These are phyloP conservation scores for Acrobasis suavella DNA, from an alignment of 2,888 invertebrate species.

Conservation along the genomic window DNA sequence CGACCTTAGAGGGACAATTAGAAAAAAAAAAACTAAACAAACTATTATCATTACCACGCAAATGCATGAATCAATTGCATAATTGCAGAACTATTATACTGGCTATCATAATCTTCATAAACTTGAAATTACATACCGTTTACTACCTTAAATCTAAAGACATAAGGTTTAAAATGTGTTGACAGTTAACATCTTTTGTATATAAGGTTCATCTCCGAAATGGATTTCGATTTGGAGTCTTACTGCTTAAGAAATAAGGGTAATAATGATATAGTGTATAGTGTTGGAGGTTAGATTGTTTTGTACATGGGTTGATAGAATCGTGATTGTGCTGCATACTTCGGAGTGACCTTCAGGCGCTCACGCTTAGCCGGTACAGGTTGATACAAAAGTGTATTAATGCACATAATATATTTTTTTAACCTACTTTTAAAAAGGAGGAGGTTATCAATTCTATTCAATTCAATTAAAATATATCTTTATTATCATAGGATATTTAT, in stretches of 20 bases:
- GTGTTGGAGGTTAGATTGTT: conserved; percentile 36
- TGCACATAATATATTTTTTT: background rate
- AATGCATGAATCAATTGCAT: conserved; percentile 43
- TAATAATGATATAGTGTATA: conserved; percentile 17
- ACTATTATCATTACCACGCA: conserved; percentile 29
- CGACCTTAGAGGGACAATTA: conserved; percentile 28
- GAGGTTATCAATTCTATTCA: too few species aligned
- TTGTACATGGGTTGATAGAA: conserved; percentile 35
- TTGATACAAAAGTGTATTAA: conserved; percentile 35
- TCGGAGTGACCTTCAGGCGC: conserved; percentile 65
- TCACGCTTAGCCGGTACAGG: conserved; percentile 62
- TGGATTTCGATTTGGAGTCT: background rate
- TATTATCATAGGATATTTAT: too few species aligned
- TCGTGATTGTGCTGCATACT: conserved; percentile 74
- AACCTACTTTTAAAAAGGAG: too few species aligned
- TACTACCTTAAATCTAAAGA: background rate
- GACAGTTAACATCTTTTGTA: background rate
- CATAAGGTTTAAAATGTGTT: background rate
- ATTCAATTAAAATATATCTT: too few species aligned
- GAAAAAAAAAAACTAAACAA: conserved; percentile 25
- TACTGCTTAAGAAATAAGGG: conserved; percentile 19
- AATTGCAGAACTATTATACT: conserved; percentile 37
- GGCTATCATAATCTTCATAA: conserved; percentile 13
- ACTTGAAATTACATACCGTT: background rate
- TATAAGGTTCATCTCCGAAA: conserved; percentile 1